Evolutionary conservation across 2,797 vertebrate genomes (phyloP), one percentile per base, ranked within the genome.

Genomic region (Falco biarmicus): DNA sequence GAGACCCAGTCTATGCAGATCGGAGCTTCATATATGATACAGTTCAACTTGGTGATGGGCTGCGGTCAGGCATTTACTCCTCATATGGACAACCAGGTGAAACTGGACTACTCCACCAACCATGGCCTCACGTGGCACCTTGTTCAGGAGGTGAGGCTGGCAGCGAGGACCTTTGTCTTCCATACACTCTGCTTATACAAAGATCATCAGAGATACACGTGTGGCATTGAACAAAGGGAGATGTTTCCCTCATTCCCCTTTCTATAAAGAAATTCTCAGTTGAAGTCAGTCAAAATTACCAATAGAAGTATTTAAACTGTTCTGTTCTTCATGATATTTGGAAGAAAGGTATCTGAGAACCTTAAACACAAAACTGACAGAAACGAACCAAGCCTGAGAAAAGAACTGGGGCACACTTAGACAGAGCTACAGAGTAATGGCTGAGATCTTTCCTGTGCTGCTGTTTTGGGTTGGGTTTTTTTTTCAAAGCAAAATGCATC

Each of bases 1-100:
- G 99, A 99, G 98, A 99, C 99, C 13, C 99, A 99, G 82, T 99
- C 99, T 10, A 99, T 99, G 99, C 99, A 99, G 97, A 99, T 99
- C 4, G 99, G 99, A 61, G 99, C 99, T 2, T 99, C 99, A 0
- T 99, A 99, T 70, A 99, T 99, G 98, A 98, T 99, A 90, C 99
- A 99, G 98, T 99, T 99, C 98, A 99, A 99, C 71, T 85, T 99
- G 98, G 99, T 99, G 69, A 99, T 99, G 99, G 99, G 99, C 84
- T 99, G 99, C 37, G 98, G 99, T 21, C 98, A 98, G 8, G 98
- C 98, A 5, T 99, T 99, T 47, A 99, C 99, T 13, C 98, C 99
- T 68, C 98, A 99, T 83, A 99, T 99, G 85, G 99, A 99, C 98
- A 99, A 99, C 71, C 99, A 99, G 95, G 99, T 99, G 96, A 99